Evolutionary conservation across 2,113 vertebrate genomes (phyloP), one percentile per base, ranked within the genome.

Genomic region (Casuarius casuarius): DNA sequence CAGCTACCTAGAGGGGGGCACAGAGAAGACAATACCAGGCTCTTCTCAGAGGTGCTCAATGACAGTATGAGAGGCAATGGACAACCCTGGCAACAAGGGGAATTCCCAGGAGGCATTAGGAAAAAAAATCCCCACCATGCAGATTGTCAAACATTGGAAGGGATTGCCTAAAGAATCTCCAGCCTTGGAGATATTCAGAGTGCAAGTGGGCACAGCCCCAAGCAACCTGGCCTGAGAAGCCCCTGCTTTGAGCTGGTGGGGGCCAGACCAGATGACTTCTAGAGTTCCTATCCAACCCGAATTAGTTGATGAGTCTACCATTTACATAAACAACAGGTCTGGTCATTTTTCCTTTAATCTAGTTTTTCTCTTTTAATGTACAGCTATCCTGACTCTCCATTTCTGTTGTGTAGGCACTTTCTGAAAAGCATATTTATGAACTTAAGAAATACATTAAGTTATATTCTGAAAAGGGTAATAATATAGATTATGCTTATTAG

Each of bases 321-420:
- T 18, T 48, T 48, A 48, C 46, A 48, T 38, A 75, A 73, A 63
- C 66, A 68, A 16, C 42, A 35, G 15, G 16, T 28, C 70, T 51
- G 66, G 21, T 35, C 31, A 42, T 76, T 48, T 23, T 35, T 33
- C 46, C 73, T 44, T 29, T 52, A 18, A 31, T 10, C 10, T 38
- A 38, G 40, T 22, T 54, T 71, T 77, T 52, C 49, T 18, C 29
- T 81, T 93, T 89, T 61, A 33, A 42, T 73, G 31, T 52, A 42
- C 82, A 58, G 40, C 80, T 77, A 79, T 80, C 59, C 56, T 78
- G 22, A 71, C 33, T 90, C 96, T 76, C 51, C 48, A 61, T 20
- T 58, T 67, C 56, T 88, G 79, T 86, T 89, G 87, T 56, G 59
- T 94, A 88, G 78, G 26, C 46, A 54, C 90, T 95, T 79, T 67